These are phyloP conservation scores for Eupelmus urozonus DNA, from an alignment of 2,888 invertebrate genomes.

Conservation along the genomic window DNA sequence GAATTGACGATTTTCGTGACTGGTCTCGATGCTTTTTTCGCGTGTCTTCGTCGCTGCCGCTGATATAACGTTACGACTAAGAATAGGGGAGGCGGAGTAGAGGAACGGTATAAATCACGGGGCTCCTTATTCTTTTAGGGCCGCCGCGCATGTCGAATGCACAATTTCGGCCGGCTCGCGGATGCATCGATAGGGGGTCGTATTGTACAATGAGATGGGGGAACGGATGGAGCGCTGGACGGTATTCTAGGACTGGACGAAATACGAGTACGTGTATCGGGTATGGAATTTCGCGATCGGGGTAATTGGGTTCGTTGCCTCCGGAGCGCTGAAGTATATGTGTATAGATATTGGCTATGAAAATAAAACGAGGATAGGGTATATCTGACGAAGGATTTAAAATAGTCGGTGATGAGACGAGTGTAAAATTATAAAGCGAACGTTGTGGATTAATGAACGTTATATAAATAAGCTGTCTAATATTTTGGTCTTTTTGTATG, in stretches of 20 bases:
- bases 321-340: not conserved
- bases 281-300: constrained; percentile 52
- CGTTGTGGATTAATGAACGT: too few relatives aligned
- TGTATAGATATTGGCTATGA: not conserved
- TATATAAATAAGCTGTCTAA: too few relatives aligned
- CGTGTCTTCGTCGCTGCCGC: constrained; percentile 18
- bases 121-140: constrained; percentile 53
- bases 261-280: constrained; percentile 57
- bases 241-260: constrained; percentile 48
- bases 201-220: not conserved
- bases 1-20: constrained; percentile 41
- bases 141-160: constrained; percentile 33
- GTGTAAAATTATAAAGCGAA: not conserved
- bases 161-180: constrained; percentile 12
- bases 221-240: constrained; percentile 4
- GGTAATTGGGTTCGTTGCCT: constrained; percentile 37
- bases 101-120: constrained; percentile 47
- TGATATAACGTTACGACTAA: not conserved
- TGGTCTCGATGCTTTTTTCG: constrained; percentile 46
- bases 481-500: too few relatives aligned
- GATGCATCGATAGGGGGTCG: constrained; percentile 30
- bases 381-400: too few relatives aligned
- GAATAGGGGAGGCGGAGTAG: too few relatives aligned
- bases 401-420: not conserved
- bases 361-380: too few relatives aligned